A percentile compares a stretch with the other conserved stretches of the same genome.
Evolutionary conservation across 2,113 vertebrate genomes (phyloP).

Genomic region (Chlorocebus sabaeus): DNA sequence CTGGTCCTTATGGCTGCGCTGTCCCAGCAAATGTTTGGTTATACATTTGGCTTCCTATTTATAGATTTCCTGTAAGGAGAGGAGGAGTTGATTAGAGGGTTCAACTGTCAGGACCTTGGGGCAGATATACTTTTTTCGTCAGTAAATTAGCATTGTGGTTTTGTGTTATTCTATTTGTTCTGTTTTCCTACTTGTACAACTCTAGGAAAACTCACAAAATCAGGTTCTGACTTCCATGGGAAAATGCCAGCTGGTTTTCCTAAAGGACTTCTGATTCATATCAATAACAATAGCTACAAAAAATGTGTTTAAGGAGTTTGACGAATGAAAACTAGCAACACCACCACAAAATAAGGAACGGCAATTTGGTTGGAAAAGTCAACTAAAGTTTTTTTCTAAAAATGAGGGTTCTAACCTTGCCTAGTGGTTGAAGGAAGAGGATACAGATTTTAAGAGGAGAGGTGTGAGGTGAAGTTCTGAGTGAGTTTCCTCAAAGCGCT

Average conservation of each 20-base stretch:
- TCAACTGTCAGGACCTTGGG: neutral
- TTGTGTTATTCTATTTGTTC: conserved; percentile 1
- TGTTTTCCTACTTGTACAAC: neutral
- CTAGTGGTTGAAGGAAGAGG: neutral
- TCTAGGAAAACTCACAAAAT: neutral
- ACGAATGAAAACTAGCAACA: neutral
- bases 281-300: neutral
- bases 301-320: neutral
- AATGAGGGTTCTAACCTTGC: neutral
- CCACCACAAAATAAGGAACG: neutral
- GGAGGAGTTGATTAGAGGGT: neutral
- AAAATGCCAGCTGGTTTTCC: neutral
- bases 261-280: neutral
- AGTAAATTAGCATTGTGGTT: neutral
- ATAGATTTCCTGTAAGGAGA: neutral
- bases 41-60: conserved; percentile 12
- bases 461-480: neutral
- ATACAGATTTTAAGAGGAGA: neutral
- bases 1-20: neutral
- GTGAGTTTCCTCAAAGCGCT: neutral
- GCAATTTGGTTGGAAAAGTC: neutral
- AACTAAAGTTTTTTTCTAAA: neutral
- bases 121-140: neutral
- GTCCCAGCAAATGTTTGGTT: neutral
- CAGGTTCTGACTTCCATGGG: neutral